Percentiles rank a stretch among this genome's conserved stretches.
These are phyloP conservation scores for Parapsyche elsis DNA, from an alignment of 1,140 invertebrate species.

Conservation along the genomic window DNA sequence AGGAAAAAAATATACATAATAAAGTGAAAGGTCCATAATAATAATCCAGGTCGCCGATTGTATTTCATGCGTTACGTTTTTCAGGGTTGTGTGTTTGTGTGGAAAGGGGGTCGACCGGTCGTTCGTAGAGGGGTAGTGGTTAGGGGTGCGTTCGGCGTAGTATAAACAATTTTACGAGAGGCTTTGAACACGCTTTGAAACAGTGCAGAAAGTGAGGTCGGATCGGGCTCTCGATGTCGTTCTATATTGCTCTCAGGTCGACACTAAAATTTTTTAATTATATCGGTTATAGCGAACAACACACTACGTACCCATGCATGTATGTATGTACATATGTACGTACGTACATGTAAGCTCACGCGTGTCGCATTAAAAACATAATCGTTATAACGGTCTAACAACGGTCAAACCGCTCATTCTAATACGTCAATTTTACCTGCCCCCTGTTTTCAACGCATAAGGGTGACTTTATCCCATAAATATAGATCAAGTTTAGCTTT, in stretches of 20 bases:
- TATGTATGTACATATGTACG: background rate
- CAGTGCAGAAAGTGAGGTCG: background rate
- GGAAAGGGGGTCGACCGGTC: background rate
- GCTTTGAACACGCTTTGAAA: constrained; percentile 4
- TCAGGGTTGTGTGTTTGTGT: background rate
- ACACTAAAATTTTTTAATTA: constrained; percentile 30
- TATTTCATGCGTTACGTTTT: constrained; percentile 4
- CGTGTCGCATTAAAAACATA: background rate
- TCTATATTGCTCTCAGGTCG: constrained; percentile 25
- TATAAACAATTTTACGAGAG: constrained; percentile 22
- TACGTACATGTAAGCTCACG: background rate
- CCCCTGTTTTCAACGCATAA: no score
- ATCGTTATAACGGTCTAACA: constrained; percentile 1
- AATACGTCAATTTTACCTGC: background rate
- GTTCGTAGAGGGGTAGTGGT: background rate
- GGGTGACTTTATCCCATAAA: no score
- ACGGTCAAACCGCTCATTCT: background rate
- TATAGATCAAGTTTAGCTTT: no score
- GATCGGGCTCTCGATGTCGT: background rate
- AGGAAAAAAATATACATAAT: background rate
- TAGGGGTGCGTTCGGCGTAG: background rate
- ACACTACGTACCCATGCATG: no score
- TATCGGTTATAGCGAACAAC: background rate
- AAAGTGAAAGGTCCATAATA: constrained; percentile 32
- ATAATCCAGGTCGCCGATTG: constrained; percentile 25